Base-by-base conservation (phyloP, 2,888 invertebrate genomes). In the Pandemis heparana region DNA sequence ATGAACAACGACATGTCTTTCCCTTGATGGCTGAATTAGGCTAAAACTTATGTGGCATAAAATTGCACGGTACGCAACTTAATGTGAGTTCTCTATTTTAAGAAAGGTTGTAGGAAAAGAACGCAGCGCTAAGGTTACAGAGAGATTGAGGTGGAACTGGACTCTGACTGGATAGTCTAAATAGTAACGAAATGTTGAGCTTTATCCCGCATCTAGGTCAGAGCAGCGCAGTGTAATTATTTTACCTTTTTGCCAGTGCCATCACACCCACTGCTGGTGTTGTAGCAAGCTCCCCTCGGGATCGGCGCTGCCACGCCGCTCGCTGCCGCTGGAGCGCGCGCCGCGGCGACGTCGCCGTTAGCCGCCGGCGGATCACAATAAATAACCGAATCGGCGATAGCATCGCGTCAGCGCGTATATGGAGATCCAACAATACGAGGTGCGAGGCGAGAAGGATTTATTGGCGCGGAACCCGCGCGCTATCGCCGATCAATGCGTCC, bases 401-500 rank as follows among this genome's bases (percentile, higher is more conserved):
- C 62, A 62, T 66, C 66, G 53, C 56, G 43, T 18, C 66, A n/a
- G 32, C 74, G 68, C 72, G 62, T 77, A 77, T 77, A 77, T 75
- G 77, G 77, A 67, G 77, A 77, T 75, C 73, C 60, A 39, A 76
- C 75, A 77, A 77, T 77, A 73, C 68, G 46, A 69, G 61, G 66
- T 16, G 65, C 32, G 38, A 43, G 3, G 71, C 32, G 71, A 18
- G 63, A 63, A 67, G 66, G 77, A 77, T 78, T 77, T 79, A 79
- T 75, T 75, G 70, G 61, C 53, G 53, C 61, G 60, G 39, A 41
- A 41, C 41, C 41, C 41, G 53, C 64, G 46, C 51, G 66, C 16
- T 77, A 77, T 77, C 76, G 75, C 73, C 62, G 51, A 75, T 77
- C 79, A 64, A 76, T 69, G 56, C 76, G 66, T 60, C 75, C 75